A percentile compares a stretch with the other conserved stretches of the same genome.
These are phyloP conservation scores for Maccullochella peelii DNA, from an alignment of 2,113 vertebrate species.

Conservation along the genomic window DNA sequence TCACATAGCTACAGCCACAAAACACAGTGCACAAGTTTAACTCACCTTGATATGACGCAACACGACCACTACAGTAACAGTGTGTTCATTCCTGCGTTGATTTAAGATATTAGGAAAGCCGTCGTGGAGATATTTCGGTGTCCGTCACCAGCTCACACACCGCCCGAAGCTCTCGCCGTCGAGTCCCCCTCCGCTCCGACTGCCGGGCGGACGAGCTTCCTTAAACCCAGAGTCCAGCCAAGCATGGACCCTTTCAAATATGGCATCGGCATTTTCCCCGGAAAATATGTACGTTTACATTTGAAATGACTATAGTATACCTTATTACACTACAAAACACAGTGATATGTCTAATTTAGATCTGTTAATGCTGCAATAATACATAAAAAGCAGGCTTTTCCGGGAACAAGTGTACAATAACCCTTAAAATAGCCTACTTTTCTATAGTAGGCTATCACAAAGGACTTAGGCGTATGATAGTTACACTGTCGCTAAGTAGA, in stretches of 20 bases:
- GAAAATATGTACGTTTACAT: neutral
- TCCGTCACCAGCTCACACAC: conserved; percentile 55
- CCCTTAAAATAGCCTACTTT: neutral
- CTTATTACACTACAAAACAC: neutral
- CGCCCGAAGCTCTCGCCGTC: conserved; percentile 56
- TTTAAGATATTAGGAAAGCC: neutral
- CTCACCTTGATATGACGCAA: conserved; percentile 56
- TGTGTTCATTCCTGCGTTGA: neutral
- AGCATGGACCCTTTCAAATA: conserved; percentile 59
- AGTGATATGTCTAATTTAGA: too few species aligned
- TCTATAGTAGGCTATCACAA: neutral
- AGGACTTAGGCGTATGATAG: too few species aligned
- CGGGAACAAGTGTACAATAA: neutral
- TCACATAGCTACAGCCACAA: neutral
- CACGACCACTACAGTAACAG: neutral
- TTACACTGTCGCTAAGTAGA: too few species aligned
- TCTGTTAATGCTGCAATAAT: neutral
- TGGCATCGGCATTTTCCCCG: conserved; percentile 26
- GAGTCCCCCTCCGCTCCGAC: conserved; percentile 66
- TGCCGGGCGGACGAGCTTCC: conserved; percentile 68
- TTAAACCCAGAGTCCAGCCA: conserved; percentile 60
- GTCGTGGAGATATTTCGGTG: conserved; percentile 43
- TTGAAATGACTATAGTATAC: neutral
- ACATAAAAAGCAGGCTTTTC: neutral
- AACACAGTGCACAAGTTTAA: conserved; percentile 6